A percentile compares a stretch with the other conserved stretches of the same genome.
These are phyloP conservation scores for Eublepharis macularius DNA, from an alignment of 2,113 vertebrate species.

Conservation along the genomic window DNA sequence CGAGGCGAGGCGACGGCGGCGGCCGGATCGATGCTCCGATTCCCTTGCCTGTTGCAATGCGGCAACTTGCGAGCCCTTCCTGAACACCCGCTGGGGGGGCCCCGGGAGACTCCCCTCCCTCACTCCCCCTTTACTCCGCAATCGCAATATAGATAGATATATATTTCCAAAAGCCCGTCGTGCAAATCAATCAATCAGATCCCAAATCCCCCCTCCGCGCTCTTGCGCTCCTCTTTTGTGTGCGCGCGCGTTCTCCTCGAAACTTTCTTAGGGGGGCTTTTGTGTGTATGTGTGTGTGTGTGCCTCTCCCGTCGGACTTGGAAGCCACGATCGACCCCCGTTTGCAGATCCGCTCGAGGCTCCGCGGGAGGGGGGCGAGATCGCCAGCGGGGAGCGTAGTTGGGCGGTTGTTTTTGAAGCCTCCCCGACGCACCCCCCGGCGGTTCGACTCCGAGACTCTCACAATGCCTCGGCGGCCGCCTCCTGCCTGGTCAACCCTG, in stretches of 20 bases:
- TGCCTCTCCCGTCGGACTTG: neutral
- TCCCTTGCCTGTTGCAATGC: constrained; percentile 94
- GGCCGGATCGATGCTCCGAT: constrained; percentile 56
- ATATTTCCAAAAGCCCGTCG: neutral
- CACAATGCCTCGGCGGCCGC: too few species aligned
- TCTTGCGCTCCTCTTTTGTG: constrained; percentile 54
- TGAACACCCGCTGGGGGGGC: constrained; percentile 47
- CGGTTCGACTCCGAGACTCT: too few species aligned
- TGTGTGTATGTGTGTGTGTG: too few species aligned
- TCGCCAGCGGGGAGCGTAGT: neutral
- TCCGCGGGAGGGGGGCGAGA: constrained; percentile 35
- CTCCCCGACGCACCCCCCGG: too few species aligned
- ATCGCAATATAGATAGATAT: neutral
- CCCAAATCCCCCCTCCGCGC: neutral
- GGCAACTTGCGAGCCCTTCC: constrained; percentile 76
- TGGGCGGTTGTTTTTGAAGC: too few species aligned
- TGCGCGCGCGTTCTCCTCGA: constrained; percentile 70
- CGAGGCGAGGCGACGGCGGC: constrained; percentile 37
- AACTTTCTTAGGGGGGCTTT: constrained; percentile 70
- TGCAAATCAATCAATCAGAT: neutral
- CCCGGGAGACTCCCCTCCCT: constrained; percentile 39
- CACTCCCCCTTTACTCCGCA: neutral
- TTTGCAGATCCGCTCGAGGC: neutral
- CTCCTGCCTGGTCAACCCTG: too few species aligned
- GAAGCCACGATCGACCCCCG: too few species aligned